phyloP scores from a whole-genome alignment of 2,888 invertebrate genomes.

The Clivina fossor region DNA sequence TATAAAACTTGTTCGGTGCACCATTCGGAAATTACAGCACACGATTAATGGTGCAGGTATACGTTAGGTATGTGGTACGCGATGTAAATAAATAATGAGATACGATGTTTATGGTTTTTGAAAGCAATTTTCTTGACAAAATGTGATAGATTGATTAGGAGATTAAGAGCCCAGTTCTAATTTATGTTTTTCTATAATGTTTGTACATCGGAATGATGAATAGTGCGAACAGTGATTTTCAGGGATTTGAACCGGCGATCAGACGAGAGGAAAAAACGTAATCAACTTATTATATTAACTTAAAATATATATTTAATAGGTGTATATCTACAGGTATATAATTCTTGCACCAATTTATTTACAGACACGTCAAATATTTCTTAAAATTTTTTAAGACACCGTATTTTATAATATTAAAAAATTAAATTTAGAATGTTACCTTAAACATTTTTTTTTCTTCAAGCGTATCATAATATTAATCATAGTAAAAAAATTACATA shows the following conservation, averaged over 20 bases:
- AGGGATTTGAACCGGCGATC: slow-evolving; percentile 24
- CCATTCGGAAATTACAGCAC: slow-evolving; percentile 40
- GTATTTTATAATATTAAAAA: no score
- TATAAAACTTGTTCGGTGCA: slow-evolving; percentile 40
- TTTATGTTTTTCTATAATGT: slow-evolving; percentile 46
- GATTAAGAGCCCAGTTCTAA: slow-evolving; percentile 45
- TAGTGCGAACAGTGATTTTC: slow-evolving; percentile 40
- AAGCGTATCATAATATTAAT: no score
- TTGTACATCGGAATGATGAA: slow-evolving; percentile 46
- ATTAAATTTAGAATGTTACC: no score
- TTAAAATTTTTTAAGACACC: no score
- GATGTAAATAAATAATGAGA: slow-evolving; percentile 42
- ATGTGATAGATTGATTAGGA: slow-evolving; percentile 50
- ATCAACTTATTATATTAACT: no score
- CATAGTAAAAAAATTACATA: no score
- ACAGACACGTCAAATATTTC: no score
- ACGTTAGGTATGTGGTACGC: slow-evolving; percentile 16
- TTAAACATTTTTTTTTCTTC: no score
- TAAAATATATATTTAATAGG: no score
- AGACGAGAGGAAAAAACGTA: no score
- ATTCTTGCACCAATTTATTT: no score
- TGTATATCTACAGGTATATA: no score
- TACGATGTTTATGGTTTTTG: slow-evolving; percentile 44
- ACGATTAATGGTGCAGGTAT: slow-evolving; percentile 1
- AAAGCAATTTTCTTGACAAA: slow-evolving; percentile 50